These are phyloP conservation scores for Boloria euphrosyne DNA, from an alignment of 2,888 invertebrate genomes.

Conservation along the genomic window DNA sequence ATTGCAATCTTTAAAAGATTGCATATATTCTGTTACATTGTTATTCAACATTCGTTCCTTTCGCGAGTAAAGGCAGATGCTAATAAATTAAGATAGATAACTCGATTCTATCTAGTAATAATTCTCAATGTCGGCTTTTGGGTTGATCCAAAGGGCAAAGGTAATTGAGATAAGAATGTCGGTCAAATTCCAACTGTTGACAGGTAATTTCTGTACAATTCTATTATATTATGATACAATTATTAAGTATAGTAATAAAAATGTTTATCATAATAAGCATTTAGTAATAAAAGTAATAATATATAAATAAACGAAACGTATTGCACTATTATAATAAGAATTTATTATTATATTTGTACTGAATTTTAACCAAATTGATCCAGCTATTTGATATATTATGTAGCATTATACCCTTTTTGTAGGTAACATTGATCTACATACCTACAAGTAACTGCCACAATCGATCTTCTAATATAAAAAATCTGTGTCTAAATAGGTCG, in stretches of 20 bases:
- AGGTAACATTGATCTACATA: neutral
- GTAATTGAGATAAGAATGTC: conserved; percentile 34
- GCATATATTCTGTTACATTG: neutral
- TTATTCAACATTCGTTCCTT: conserved; percentile 2
- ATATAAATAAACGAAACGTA: too few species aligned
- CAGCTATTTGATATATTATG: too few species aligned
- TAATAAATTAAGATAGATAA: conserved; percentile 44
- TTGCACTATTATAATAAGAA: too few species aligned
- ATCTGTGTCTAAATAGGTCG: conserved; percentile 8
- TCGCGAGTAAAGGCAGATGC: conserved; percentile 38
- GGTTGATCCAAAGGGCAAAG: conserved; percentile 34
- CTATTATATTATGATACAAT: neutral
- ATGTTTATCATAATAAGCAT: neutral
- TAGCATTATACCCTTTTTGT: neutral
- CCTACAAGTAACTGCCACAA: neutral
- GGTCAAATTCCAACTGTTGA: conserved; percentile 20
- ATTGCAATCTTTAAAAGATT: neutral
- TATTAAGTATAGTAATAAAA: neutral
- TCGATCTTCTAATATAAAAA: neutral
- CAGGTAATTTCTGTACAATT: conserved; percentile 3
- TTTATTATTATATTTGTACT: too few species aligned
- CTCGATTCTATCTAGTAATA: conserved; percentile 32
- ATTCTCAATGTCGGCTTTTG: conserved; percentile 30
- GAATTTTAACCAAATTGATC: too few species aligned
- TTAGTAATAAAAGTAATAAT: neutral